Evolutionary conservation across 2,797 vertebrate genomes (phyloP).

Genomic region (Pitangus sulphuratus): DNA sequence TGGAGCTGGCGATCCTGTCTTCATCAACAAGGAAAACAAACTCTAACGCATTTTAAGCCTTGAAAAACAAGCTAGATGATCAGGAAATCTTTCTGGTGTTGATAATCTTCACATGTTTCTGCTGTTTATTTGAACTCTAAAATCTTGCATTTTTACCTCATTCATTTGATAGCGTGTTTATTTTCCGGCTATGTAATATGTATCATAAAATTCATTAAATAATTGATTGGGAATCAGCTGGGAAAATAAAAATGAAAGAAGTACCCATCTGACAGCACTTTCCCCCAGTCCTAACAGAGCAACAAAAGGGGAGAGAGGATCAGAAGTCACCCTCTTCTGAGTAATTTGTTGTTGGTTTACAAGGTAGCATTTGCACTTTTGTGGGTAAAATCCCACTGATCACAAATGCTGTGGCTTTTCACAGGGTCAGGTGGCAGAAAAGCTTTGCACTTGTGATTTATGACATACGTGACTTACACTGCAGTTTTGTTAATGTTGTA

Average conservation of each 20-base stretch:
- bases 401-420: background rate
- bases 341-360: background rate
- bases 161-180: background rate
- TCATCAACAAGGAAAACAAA: background rate
- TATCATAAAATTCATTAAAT: constrained; percentile 5
- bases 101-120: background rate
- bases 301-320: background rate
- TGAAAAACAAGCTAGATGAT: background rate
- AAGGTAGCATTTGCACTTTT: background rate
- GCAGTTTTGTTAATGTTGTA: background rate
- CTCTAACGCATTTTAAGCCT: background rate
- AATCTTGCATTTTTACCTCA: background rate
- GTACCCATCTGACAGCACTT: background rate
- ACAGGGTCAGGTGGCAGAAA: background rate
- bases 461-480: accelerated
- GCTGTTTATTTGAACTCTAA: background rate
- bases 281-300: background rate
- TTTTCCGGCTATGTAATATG: background rate
- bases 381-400: background rate
- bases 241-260: constrained; percentile 17
- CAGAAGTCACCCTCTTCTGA: background rate
- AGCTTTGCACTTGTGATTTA: background rate
- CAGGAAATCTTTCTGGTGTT: background rate
- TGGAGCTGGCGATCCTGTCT: background rate
- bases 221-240: background rate